Conservation (phyloP, 2,797 vertebrate species). For the Labeo calbasu region DNA sequence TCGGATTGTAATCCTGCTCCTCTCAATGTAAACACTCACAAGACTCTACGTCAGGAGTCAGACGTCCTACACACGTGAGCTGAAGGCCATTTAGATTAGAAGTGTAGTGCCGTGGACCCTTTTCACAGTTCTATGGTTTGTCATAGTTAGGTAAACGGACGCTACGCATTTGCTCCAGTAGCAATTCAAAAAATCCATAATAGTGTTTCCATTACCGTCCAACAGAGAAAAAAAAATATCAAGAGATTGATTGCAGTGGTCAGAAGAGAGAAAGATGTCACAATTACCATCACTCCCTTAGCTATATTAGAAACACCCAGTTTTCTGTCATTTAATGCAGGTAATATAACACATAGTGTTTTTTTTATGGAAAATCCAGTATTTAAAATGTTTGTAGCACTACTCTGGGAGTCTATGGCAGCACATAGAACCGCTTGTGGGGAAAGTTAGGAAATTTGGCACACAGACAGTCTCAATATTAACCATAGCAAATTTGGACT, state of each 20-base stretch:
- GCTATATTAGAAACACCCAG: no score
- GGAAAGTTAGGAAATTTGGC: no score
- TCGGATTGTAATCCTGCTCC: not conserved
- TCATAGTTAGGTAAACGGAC: not conserved
- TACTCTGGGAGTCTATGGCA: no score
- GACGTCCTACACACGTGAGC: not conserved
- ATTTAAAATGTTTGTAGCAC: not conserved
- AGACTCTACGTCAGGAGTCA: not conserved
- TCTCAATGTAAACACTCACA: conserved; percentile 1
- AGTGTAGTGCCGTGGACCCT: not conserved
- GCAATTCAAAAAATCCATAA: not conserved
- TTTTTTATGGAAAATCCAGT: not conserved
- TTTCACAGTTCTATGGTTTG: not conserved
- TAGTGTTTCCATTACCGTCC: not conserved
- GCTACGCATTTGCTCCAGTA: not conserved
- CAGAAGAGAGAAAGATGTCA: not conserved
- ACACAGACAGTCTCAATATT: no score
- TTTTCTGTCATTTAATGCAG: not conserved
- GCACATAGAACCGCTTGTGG: no score
- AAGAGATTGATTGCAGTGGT: not conserved
- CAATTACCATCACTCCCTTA: no score
- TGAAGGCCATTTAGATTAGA: not conserved
- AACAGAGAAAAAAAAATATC: not conserved
- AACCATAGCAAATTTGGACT: no score
- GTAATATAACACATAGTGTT: not conserved